Percentiles rank a stretch among this genome's conserved stretches.
These are phyloP conservation scores for Corythucha ciliata DNA, from an alignment of 2,888 invertebrate species.

Conservation along the genomic window DNA sequence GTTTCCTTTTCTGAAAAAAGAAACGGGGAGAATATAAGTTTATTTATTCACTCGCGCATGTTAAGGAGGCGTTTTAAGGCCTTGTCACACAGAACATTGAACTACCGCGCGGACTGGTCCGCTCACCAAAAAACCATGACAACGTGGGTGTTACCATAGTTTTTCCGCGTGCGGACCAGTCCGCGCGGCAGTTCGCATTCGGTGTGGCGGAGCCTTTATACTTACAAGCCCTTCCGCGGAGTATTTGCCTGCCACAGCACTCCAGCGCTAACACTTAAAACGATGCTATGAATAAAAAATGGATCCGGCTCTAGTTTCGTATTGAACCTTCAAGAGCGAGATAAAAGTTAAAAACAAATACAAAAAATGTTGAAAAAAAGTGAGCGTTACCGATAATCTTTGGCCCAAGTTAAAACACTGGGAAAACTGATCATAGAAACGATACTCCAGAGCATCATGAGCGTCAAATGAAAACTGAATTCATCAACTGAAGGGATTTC, in stretches of 20 bases:
- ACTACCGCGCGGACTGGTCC: too few species aligned
- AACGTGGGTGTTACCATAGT: too few species aligned
- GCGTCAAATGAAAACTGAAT: slow-evolving; percentile 63
- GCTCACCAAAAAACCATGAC: too few species aligned
- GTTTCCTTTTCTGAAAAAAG: slow-evolving; percentile 45
- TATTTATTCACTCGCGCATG: not conserved
- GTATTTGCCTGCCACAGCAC: slow-evolving; percentile 58
- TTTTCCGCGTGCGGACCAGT: too few species aligned
- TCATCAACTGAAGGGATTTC: slow-evolving; percentile 40
- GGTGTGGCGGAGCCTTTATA: too few species aligned
- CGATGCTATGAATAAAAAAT: slow-evolving; percentile 49
- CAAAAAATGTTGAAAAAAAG: slow-evolving; percentile 11
- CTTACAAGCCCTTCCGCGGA: slow-evolving; percentile 57
- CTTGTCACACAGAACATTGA: not conserved
- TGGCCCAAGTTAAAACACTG: slow-evolving; percentile 67
- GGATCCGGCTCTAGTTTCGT: slow-evolving; percentile 53
- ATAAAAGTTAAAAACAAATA: not conserved
- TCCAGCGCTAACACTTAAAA: slow-evolving; percentile 51
- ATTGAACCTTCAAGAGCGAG: slow-evolving; percentile 44
- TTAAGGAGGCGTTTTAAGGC: not conserved
- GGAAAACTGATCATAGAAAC: slow-evolving; percentile 61
- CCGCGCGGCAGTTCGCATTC: too few species aligned
- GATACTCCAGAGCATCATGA: slow-evolving; percentile 59
- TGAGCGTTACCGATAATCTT: slow-evolving; percentile 61
- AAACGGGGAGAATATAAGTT: not conserved